Percentiles rank a stretch among this genome's conserved stretches.
These are phyloP conservation scores for Rhyacophila brunnea DNA, from an alignment of 1,140 invertebrate genomes.

Conservation along the genomic window DNA sequence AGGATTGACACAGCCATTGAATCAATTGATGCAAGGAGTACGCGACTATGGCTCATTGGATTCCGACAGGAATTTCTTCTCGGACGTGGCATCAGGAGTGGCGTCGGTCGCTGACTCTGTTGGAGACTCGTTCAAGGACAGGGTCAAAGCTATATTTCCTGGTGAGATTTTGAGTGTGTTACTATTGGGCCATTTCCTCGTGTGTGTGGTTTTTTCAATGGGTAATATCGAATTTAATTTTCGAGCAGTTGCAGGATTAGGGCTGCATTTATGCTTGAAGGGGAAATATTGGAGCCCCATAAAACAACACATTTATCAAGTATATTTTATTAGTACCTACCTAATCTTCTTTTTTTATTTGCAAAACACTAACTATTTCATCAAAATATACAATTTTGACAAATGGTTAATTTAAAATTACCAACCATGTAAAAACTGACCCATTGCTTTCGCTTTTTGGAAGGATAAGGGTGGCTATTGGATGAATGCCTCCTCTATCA, in stretches of 20 bases:
- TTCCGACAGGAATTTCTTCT: conserved; percentile 48
- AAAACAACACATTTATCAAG: too few relatives aligned
- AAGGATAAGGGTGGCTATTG: too few relatives aligned
- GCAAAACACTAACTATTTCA: too few relatives aligned
- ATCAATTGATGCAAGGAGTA: conserved; percentile 48
- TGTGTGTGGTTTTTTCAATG: neutral
- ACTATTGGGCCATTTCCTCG: neutral
- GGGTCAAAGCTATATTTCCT: conserved; percentile 56
- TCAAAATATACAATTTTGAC: too few relatives aligned
- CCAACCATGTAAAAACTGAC: too few relatives aligned
- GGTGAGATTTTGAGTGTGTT: conserved; percentile 39
- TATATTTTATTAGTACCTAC: too few relatives aligned
- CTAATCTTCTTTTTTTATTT: too few relatives aligned
- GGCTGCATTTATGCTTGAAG: neutral
- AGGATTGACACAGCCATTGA: conserved; percentile 45
- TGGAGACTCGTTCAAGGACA: conserved; percentile 48
- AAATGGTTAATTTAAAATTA: too few relatives aligned
- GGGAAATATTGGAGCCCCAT: neutral
- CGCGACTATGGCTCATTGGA: conserved; percentile 50
- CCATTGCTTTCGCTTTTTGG: too few relatives aligned
- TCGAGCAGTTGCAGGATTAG: neutral
- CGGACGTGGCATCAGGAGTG: conserved; percentile 45
- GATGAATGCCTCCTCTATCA: too few relatives aligned
- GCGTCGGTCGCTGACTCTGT: conserved; percentile 47
- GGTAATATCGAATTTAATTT: neutral